Conservation (phyloP, 2,113 vertebrate genomes). For the Himantopus leucocephalus region DNA sequence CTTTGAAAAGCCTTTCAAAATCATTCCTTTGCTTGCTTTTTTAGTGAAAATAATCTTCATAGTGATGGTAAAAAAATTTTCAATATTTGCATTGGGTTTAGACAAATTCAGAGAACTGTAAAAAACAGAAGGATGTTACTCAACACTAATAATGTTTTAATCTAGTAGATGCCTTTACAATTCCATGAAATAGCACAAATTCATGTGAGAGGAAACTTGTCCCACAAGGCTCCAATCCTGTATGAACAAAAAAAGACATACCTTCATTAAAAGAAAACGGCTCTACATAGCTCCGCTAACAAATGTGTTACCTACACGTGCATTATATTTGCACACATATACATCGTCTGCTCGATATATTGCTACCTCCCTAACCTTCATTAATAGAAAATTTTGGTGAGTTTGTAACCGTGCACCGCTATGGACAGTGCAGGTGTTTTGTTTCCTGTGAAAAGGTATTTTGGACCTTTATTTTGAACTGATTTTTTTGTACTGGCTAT, state of each 20-base stretch:
- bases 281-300: background rate
- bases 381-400: background rate
- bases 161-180: constrained; percentile 7
- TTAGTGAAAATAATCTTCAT: constrained; percentile 55
- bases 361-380: background rate
- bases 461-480: background rate
- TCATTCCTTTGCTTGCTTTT: constrained; percentile 45
- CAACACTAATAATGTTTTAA: background rate
- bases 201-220: background rate
- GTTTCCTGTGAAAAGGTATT: background rate
- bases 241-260: background rate
- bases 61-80: background rate
- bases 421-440: background rate
- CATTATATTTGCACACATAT: background rate
- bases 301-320: background rate
- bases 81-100: constrained; percentile 47
- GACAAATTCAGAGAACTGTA: constrained; percentile 27
- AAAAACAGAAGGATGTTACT: background rate
- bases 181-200: constrained; percentile 40
- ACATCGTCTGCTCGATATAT: accelerated
- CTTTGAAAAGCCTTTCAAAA: constrained; percentile 41
- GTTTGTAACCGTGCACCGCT: background rate
- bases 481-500: background rate
- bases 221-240: background rate
- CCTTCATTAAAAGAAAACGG: background rate